A percentile compares a stretch with the other conserved stretches of the same genome.
Conservation (phyloP, 1,140 invertebrate genomes). For the Homarus americanus region DNA sequence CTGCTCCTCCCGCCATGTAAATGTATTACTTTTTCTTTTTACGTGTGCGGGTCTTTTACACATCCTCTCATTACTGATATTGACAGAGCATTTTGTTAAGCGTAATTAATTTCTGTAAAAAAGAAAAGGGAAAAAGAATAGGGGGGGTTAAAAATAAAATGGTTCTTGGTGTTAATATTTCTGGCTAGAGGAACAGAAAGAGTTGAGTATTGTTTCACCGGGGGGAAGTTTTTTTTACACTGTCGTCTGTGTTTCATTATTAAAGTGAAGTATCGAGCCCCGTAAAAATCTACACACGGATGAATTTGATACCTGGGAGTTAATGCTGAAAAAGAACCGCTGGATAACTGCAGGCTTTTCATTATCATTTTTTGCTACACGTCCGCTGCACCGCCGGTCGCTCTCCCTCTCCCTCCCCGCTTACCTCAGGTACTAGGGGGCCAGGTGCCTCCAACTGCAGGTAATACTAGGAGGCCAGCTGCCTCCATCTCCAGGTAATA, state of each 20-base stretch:
- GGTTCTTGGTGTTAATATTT: slow-evolving; percentile 39
- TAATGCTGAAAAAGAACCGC: slow-evolving; percentile 42
- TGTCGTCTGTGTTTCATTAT: slow-evolving; percentile 38
- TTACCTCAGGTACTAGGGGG: no score
- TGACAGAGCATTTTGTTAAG: slow-evolving; percentile 48
- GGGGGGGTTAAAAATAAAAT: neutral
- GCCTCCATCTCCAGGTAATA: no score
- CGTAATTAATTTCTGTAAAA: slow-evolving; percentile 38
- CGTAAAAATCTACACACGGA: slow-evolving; percentile 24
- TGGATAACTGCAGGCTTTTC: slow-evolving; percentile 24
- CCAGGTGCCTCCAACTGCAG: no score
- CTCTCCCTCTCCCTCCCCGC: no score
- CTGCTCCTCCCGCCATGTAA: neutral
- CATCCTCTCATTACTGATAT: slow-evolving; percentile 45
- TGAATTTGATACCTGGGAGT: slow-evolving; percentile 51
- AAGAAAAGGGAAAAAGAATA: neutral
- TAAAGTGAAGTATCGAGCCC: slow-evolving; percentile 39
- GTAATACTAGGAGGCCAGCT: no score
- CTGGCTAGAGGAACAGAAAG: slow-evolving; percentile 15
- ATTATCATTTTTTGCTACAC: slow-evolving; percentile 13
- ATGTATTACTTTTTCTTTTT: neutral
- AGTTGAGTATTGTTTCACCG: slow-evolving; percentile 16
- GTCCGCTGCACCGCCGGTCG: slow-evolving; percentile 3
- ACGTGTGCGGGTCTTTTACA: slow-evolving; percentile 27
- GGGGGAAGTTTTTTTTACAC: neutral